These are phyloP conservation scores for Arctocebus calabarensis DNA, from an alignment of 2,797 vertebrate species.

Conservation along the genomic window DNA sequence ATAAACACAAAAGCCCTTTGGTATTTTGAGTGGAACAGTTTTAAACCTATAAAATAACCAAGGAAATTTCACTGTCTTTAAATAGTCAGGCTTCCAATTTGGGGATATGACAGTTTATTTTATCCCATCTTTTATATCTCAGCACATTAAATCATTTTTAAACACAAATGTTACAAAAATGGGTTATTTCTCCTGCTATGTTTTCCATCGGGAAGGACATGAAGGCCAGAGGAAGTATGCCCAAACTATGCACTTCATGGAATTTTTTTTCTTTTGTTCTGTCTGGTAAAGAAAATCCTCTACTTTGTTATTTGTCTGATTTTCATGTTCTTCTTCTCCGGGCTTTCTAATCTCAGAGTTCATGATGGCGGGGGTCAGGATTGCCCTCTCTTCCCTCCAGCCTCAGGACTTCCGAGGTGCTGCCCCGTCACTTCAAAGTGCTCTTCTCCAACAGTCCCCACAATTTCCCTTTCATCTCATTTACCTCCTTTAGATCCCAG, in stretches of 20 bases:
- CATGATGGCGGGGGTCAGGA: not conserved
- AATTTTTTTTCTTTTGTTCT: slow-evolving; percentile 4
- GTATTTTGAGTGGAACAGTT: not conserved
- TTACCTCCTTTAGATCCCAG: not conserved
- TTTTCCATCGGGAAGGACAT: not conserved
- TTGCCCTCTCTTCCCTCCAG: not conserved
- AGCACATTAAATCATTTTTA: not conserved
- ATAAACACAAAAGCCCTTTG: not conserved
- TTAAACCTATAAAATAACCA: not conserved
- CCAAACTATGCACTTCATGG: not conserved
- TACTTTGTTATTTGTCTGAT: not conserved
- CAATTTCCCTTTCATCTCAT: not conserved
- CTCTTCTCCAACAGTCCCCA: not conserved
- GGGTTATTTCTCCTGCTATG: not conserved
- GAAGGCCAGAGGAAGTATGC: not conserved
- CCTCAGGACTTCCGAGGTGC: not conserved
- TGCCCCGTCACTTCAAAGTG: not conserved
- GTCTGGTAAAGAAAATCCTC: not conserved
- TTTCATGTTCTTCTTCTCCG: not conserved
- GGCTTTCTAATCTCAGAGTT: not conserved
- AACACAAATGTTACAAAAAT: not conserved
- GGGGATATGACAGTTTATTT: not conserved
- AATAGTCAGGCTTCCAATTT: slow-evolving; percentile 11
- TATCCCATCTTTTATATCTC: not conserved
- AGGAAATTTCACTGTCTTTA: not conserved